Evolutionary conservation across 2,888 invertebrate species (phyloP).

Genomic region (Mesorhabditis sp.): DNA sequence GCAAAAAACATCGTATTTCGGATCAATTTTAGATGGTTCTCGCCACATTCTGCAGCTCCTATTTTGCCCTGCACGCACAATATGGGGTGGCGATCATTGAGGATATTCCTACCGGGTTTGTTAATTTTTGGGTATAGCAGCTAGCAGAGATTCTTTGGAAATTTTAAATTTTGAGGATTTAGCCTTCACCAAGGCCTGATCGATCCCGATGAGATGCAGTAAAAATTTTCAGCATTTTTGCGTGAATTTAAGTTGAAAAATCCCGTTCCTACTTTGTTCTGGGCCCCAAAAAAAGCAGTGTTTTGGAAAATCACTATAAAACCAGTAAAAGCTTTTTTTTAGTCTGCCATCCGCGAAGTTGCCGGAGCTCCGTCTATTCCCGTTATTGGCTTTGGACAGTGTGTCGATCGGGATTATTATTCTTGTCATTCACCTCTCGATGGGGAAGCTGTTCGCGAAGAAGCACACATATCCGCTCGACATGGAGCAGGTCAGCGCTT

Average conservation of each 20-base stretch:
- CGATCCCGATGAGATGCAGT: not conserved
- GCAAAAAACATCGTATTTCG: no score
- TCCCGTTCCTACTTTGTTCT: no score
- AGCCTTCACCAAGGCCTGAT: not conserved
- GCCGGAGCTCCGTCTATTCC: not conserved
- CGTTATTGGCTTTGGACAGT: not conserved
- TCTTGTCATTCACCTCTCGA: conserved; percentile 4
- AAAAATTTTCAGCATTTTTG: not conserved
- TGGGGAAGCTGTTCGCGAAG: conserved; percentile 2
- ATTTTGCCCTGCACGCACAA: not conserved
- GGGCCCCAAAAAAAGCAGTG: not conserved
- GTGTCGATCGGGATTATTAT: not conserved
- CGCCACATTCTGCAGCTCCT: not conserved
- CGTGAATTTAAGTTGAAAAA: no score
- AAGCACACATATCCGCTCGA: not conserved
- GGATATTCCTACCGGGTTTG: not conserved
- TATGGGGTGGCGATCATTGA: conserved; percentile 4
- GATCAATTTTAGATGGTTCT: not conserved
- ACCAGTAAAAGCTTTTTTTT: not conserved
- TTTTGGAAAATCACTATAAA: not conserved
- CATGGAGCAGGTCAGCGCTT: not conserved
- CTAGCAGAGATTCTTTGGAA: not conserved
- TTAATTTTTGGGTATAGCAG: not conserved
- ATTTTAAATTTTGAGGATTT: not conserved
- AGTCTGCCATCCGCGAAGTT: not conserved